A percentile compares a stretch with the other conserved stretches of the same genome.
These are phyloP conservation scores for Harmothoe impar DNA, from an alignment of 2,888 invertebrate genomes.

Conservation along the genomic window DNA sequence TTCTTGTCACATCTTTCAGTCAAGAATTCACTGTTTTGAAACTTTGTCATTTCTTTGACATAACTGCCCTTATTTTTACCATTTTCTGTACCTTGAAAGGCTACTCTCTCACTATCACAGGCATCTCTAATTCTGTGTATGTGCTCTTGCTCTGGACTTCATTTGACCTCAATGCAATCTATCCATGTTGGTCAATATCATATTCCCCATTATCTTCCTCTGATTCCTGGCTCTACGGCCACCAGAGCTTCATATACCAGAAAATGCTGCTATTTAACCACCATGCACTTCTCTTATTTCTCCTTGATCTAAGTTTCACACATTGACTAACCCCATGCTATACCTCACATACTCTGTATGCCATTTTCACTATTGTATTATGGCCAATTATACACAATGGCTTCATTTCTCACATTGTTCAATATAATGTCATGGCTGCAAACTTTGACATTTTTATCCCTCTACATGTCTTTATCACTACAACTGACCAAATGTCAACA, in stretches of 20 bases:
- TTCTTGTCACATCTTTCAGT: conserved; percentile 27
- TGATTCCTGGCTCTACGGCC: background rate
- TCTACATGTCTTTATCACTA: too few species aligned
- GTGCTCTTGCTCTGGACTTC: background rate
- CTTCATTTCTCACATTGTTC: too few species aligned
- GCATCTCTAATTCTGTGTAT: background rate
- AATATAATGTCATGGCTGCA: too few species aligned
- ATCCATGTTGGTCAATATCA: conserved; percentile 21
- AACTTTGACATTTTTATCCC: too few species aligned
- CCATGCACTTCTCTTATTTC: too few species aligned
- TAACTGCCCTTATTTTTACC: background rate
- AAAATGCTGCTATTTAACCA: background rate
- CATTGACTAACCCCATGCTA: too few species aligned
- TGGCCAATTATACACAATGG: too few species aligned
- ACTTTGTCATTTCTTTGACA: background rate
- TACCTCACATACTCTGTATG: too few species aligned
- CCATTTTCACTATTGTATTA: too few species aligned
- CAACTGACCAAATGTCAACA: too few species aligned
- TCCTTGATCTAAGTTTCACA: too few species aligned
- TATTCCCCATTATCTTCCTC: background rate
- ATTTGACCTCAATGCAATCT: background rate
- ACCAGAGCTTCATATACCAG: background rate
- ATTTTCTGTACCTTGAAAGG: background rate
- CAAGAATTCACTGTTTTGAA: conserved; percentile 7
- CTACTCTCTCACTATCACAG: background rate